phyloP scores from a whole-genome alignment of 2,113 vertebrate species.

The Sorex fumeus region DNA sequence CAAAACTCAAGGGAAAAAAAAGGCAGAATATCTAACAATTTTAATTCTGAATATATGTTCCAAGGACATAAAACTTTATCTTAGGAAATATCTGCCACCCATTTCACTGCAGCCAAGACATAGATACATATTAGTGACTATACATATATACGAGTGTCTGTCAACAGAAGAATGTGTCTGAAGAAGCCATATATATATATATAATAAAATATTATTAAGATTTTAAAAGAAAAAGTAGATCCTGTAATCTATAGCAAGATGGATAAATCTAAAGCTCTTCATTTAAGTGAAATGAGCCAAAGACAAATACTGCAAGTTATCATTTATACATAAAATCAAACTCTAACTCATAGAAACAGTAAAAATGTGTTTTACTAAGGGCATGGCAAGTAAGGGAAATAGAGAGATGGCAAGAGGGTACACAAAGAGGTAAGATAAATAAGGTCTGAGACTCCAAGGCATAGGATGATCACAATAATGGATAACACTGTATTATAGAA shows the following conservation, averaged over 20 bases:
- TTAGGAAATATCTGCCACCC: neutral
- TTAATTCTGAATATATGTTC: neutral
- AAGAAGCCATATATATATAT: neutral
- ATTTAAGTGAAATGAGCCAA: constrained; percentile 23
- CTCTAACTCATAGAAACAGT: neutral
- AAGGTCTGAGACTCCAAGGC: neutral
- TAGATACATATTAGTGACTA: neutral
- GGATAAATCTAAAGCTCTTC: neutral
- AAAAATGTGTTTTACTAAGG: neutral
- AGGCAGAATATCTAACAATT: neutral
- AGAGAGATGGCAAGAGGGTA: neutral
- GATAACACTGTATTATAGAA: neutral
- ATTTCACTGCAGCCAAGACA: neutral
- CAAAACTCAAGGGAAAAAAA: too few relatives aligned
- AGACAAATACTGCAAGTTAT: neutral
- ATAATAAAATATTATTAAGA: neutral
- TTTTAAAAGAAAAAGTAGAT: neutral
- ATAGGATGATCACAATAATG: neutral
- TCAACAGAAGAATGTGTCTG: neutral
- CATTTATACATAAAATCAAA: constrained; percentile 2
- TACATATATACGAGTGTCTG: neutral
- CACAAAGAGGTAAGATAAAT: neutral
- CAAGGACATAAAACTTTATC: neutral
- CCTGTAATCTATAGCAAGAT: neutral
- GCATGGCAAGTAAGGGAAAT: neutral